Percentiles rank a stretch among this genome's conserved stretches.
Conservation (phyloP, 2,888 invertebrate species). For the Hedychridium roseum region DNA sequence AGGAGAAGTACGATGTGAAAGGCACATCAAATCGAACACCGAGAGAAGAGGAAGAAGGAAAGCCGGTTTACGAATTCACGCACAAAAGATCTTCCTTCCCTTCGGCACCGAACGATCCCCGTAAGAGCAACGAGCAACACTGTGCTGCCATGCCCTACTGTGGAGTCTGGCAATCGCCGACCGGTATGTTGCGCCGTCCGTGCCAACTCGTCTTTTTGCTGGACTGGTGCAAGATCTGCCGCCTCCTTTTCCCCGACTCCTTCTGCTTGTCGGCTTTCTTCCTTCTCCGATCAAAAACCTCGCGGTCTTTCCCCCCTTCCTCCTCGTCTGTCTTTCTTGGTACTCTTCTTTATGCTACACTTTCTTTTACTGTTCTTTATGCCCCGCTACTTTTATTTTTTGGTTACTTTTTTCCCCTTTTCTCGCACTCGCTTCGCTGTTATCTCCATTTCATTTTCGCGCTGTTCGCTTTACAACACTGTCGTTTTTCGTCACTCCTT, state of each 20-base stretch:
- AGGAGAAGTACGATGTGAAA: slow-evolving; percentile 3
- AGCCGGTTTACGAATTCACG: slow-evolving; percentile 7
- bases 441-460: too few relatives aligned
- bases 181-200: slow-evolving; percentile 21
- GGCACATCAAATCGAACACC: slow-evolving; percentile 1
- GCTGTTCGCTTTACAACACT: too few relatives aligned
- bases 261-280: background rate
- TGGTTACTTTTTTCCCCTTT: too few relatives aligned
- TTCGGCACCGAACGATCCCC: slow-evolving; percentile 11
- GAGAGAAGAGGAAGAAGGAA: background rate
- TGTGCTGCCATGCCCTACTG: slow-evolving; percentile 19
- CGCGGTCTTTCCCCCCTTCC: slow-evolving; percentile 1
- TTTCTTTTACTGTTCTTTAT: slow-evolving; percentile 16
- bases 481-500: slow-evolving; percentile 16
- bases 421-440: too few relatives aligned
- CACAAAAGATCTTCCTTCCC: slow-evolving; percentile 7
- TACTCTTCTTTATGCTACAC: slow-evolving; percentile 10
- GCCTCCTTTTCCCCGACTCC: background rate
- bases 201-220: slow-evolving; percentile 30
- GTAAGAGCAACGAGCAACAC: slow-evolving; percentile 20
- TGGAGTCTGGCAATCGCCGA: slow-evolving; percentile 34
- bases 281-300: background rate
- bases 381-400: slow-evolving; percentile 15
- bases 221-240: slow-evolving; percentile 29
- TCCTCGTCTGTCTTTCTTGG: slow-evolving; percentile 1